Evolutionary conservation across 2,113 vertebrate genomes (phyloP).

Genomic region (Thunnus maccoyii): DNA sequence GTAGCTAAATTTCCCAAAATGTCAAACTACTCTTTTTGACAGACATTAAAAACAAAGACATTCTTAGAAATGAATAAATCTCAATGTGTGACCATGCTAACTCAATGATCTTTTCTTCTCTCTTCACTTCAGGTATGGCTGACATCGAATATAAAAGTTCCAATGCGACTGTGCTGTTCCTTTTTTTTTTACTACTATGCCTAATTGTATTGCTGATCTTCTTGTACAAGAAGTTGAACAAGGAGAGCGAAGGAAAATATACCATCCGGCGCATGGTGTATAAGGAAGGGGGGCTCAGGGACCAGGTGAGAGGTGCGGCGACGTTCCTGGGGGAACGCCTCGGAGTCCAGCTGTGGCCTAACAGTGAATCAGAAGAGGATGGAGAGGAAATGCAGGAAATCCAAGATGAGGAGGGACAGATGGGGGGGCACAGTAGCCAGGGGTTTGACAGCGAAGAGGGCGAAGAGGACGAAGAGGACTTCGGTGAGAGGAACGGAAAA

Average conservation of each 20-base stretch:
- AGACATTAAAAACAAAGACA: background rate
- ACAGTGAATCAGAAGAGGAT: slow-evolving; percentile 29
- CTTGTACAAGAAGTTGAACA: slow-evolving; percentile 81
- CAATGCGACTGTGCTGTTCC: background rate
- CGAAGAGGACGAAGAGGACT: background rate
- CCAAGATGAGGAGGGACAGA: slow-evolving; percentile 35
- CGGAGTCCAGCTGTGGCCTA: slow-evolving; percentile 64
- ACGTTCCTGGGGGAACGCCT: slow-evolving; percentile 52
- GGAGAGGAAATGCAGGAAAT: slow-evolving; percentile 53
- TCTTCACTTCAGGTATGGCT: slow-evolving; percentile 56
- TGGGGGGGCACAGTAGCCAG: slow-evolving; percentile 24
- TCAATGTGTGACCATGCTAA: background rate
- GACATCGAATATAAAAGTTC: rapidly evolving
- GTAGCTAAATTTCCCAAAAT: background rate
- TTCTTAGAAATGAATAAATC: background rate
- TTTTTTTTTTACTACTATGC: slow-evolving; percentile 30
- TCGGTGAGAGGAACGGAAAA: background rate
- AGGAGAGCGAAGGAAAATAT: slow-evolving; percentile 73
- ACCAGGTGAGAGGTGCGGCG: slow-evolving; percentile 49
- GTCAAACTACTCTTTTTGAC: background rate
- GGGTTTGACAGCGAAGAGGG: slow-evolving; percentile 3
- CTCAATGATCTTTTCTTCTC: slow-evolving; percentile 3
- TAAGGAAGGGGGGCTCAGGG: slow-evolving; percentile 76
- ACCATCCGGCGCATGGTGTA: slow-evolving; percentile 68
- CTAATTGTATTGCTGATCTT: slow-evolving; percentile 65